These are phyloP conservation scores for Poeciliopsis occidentalis DNA, from an alignment of 2,113 vertebrate genomes.

Conservation along the genomic window DNA sequence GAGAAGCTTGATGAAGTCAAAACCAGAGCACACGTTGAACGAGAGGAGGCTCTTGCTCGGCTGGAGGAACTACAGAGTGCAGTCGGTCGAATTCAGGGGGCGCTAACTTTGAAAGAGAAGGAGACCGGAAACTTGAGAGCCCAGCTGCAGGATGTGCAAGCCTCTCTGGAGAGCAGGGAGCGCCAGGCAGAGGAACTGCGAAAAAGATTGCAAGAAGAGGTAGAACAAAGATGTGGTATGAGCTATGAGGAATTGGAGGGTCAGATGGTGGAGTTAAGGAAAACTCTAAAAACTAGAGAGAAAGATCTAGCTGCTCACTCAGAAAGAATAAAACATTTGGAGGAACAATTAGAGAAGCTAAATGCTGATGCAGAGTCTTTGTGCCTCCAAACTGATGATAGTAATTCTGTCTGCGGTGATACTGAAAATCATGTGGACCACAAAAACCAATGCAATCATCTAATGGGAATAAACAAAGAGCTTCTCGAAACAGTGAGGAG, in stretches of 20 bases:
- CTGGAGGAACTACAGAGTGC: conserved; percentile 79
- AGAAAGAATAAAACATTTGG: conserved; percentile 80
- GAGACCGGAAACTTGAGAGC: conserved; percentile 82
- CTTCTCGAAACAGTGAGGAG: conserved; percentile 71
- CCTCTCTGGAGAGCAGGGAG: conserved; percentile 78
- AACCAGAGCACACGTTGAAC: conserved; percentile 71
- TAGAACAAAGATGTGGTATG: conserved; percentile 63
- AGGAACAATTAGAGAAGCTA: conserved; percentile 82
- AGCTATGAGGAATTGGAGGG: conserved; percentile 66
- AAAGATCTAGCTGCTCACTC: conserved; percentile 76
- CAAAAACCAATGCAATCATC: conserved; percentile 62
- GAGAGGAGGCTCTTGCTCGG: conserved; percentile 56
- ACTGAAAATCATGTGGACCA: conserved; percentile 49
- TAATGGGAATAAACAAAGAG: conserved; percentile 69
- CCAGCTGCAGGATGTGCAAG: conserved; percentile 82
- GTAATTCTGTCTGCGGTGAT: conserved; percentile 68
- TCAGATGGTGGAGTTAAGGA: conserved; percentile 67
- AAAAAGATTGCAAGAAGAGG: conserved; percentile 69
- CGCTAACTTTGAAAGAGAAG: conserved; percentile 80
- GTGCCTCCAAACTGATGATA: conserved; percentile 55
- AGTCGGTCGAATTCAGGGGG: conserved; percentile 76
- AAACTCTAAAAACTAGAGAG: conserved; percentile 80
- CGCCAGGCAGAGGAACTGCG: conserved; percentile 72
- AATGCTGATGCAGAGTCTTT: conserved; percentile 76
- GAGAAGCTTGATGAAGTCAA: conserved; percentile 66